Conservation (phyloP, 2,113 vertebrate genomes). For the Danionella cerebrum region DNA sequence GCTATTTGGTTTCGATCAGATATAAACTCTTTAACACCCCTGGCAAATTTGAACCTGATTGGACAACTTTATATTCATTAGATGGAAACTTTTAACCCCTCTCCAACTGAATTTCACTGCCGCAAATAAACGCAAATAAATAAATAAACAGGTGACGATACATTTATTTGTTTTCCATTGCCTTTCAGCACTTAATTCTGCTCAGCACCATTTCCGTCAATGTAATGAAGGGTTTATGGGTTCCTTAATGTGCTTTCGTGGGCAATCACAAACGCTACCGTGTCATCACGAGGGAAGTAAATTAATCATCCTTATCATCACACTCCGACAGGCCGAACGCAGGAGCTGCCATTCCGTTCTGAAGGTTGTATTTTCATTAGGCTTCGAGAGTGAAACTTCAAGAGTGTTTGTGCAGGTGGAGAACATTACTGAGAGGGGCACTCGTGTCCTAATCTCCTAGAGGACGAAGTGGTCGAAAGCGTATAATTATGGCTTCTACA, state of each 20-base stretch:
- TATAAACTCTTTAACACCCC: too few species aligned
- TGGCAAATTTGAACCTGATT: too few species aligned
- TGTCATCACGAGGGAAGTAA: not conserved
- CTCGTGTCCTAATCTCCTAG: not conserved
- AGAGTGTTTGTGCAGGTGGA: slow-evolving; percentile 38
- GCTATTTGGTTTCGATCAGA: too few species aligned
- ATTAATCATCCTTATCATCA: slow-evolving; percentile 37
- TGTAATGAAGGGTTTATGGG: not conserved
- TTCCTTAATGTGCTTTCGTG: not conserved
- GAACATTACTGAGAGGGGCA: slow-evolving; percentile 26
- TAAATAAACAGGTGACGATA: too few species aligned
- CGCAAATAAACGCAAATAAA: too few species aligned
- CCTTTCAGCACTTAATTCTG: not conserved
- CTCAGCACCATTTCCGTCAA: not conserved
- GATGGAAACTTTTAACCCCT: too few species aligned
- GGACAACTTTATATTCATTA: too few species aligned
- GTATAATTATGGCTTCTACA: not conserved
- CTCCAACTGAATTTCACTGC: too few species aligned
- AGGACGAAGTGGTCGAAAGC: not conserved
- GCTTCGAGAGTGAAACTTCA: not conserved
- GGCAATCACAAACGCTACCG: not conserved
- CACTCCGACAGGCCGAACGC: slow-evolving; percentile 8
- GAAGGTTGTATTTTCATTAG: slow-evolving; percentile 16
- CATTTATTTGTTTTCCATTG: not conserved
- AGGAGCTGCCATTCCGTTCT: slow-evolving; percentile 4